Evolutionary conservation across 1,140 invertebrate genomes (phyloP).

Genomic region (Bombus difficillimus): DNA sequence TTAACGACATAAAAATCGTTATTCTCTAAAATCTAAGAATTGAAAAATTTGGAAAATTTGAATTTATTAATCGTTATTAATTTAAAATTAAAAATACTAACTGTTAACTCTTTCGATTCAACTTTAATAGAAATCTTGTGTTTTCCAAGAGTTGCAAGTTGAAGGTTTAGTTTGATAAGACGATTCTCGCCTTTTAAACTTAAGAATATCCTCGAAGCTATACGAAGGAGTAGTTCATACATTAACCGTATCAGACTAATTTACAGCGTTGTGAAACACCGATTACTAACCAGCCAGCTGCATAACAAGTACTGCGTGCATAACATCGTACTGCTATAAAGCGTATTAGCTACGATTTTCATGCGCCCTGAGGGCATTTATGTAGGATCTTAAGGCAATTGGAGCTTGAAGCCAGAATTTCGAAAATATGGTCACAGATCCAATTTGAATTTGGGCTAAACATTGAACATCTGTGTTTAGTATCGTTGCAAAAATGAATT

Average conservation of each 20-base stretch:
- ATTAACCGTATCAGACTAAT: conserved; percentile 59
- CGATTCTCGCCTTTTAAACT: conserved; percentile 11
- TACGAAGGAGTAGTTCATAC: conserved; percentile 13
- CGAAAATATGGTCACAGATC: background rate
- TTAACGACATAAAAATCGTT: too few relatives aligned
- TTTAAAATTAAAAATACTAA: too few relatives aligned
- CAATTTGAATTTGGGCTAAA: background rate
- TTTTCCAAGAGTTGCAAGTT: background rate
- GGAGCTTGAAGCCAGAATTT: conserved; percentile 18
- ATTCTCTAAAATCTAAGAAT: background rate
- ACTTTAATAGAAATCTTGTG: background rate
- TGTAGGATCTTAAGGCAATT: background rate
- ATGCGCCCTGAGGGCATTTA: conserved; percentile 20
- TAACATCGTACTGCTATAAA: conserved; percentile 33
- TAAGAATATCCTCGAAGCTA: conserved; percentile 17
- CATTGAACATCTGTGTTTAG: background rate
- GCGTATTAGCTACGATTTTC: conserved; percentile 46
- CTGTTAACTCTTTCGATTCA: background rate
- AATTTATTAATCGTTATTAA: background rate
- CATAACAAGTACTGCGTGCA: conserved; percentile 47
- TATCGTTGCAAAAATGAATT: too few relatives aligned
- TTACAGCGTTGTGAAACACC: conserved; percentile 53
- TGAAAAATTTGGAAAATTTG: background rate
- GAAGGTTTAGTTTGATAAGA: background rate
- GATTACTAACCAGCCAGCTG: conserved; percentile 45